Evolutionary conservation across 2,797 vertebrate species (phyloP).

Genomic region (Tapera naevia): DNA sequence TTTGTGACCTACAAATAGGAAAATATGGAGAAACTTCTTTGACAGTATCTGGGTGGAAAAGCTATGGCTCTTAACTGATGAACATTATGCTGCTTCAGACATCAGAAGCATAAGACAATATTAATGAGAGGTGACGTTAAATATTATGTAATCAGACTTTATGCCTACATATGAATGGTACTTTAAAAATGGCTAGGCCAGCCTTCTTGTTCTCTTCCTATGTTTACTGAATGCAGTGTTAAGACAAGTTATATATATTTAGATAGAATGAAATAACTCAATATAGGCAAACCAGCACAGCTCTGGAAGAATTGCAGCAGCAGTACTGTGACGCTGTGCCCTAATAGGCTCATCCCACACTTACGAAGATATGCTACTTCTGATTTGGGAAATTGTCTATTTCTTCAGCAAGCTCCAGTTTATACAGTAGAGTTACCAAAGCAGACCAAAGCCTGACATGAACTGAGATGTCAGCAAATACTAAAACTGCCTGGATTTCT

Average conservation of each 20-base stretch:
- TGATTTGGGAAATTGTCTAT: background rate
- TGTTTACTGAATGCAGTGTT: background rate
- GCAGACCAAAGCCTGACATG: background rate
- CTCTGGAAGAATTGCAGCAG: background rate
- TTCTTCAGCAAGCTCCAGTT: background rate
- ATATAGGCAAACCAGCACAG: background rate
- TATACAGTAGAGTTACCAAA: background rate
- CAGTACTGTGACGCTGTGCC: background rate
- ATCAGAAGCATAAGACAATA: background rate
- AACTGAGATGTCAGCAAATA: background rate
- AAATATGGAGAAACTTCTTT: background rate
- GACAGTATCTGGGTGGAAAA: background rate
- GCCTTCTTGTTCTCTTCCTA: background rate
- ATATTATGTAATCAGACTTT: background rate
- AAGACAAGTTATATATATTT: background rate
- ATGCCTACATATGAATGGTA: background rate
- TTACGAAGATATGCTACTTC: background rate
- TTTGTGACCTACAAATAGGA: background rate
- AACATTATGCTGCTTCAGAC: background rate
- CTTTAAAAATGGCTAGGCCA: background rate
- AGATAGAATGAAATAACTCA: background rate
- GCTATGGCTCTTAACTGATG: background rate
- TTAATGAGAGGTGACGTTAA: background rate
- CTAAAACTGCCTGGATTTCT: background rate
- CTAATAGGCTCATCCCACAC: background rate